Evolutionary conservation across 2,797 vertebrate species (phyloP).

Genomic region (Falco biarmicus): DNA sequence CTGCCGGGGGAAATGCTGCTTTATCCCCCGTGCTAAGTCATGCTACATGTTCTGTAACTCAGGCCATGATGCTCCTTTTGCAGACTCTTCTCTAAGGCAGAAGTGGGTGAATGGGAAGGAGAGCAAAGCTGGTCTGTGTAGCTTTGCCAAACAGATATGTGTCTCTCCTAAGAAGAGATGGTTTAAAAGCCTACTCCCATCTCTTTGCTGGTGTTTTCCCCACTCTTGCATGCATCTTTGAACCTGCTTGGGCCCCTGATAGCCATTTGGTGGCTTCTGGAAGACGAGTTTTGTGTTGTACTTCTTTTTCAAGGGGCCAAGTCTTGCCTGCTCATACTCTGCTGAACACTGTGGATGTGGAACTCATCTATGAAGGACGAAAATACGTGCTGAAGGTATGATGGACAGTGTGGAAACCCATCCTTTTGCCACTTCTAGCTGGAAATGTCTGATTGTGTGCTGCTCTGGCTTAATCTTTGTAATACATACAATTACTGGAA

Average conservation of each 20-base stretch:
- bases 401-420: neutral
- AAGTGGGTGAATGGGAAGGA: neutral
- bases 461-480: neutral
- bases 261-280: neutral
- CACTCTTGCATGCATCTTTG: neutral
- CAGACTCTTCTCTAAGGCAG: neutral
- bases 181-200: neutral
- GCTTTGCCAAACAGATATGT: neutral
- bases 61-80: neutral
- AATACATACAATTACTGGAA: neutral
- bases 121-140: neutral
- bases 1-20: neutral
- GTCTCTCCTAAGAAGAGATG: neutral
- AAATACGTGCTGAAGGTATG: constrained; percentile 92
- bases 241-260: neutral
- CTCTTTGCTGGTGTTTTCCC: neutral
- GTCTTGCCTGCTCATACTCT: constrained; percentile 95
- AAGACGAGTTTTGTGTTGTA: neutral
- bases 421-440: neutral
- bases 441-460: neutral
- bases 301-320: constrained; percentile 87
- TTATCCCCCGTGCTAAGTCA: neutral
- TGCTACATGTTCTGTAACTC: neutral
- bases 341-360: constrained; percentile 93
- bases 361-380: constrained; percentile 94